These are phyloP conservation scores for Campopleginae sp. DNA, from an alignment of 2,888 invertebrate genomes.

Conservation along the genomic window DNA sequence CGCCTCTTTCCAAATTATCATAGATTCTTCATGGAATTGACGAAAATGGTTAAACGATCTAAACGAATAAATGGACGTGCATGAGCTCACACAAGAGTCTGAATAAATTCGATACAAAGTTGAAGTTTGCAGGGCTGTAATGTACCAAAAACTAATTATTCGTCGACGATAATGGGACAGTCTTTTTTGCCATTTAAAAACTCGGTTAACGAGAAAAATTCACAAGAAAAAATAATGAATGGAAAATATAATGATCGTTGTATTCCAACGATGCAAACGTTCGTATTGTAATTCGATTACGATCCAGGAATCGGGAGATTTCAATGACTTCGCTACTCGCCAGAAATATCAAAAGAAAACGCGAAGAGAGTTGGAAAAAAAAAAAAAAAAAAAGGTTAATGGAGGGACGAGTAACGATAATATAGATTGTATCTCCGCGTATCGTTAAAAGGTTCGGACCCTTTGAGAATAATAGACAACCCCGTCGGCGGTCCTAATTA, in stretches of 20 bases:
- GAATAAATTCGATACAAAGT: too few species aligned
- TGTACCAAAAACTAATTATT: too few species aligned
- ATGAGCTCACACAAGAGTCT: too few species aligned
- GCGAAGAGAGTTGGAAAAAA: constrained; percentile 3
- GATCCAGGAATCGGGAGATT: constrained; percentile 19
- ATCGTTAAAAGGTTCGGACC: constrained; percentile 4
- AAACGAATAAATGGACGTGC: too few species aligned
- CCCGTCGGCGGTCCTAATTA: constrained; percentile 23
- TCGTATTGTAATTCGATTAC: neutral
- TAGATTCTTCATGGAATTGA: neutral
- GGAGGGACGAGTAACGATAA: constrained; percentile 12
- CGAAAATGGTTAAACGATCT: neutral
- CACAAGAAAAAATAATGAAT: too few species aligned
- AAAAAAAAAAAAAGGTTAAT: constrained; percentile 31
- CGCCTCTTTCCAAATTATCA: neutral
- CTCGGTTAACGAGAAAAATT: too few species aligned
- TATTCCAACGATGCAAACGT: too few species aligned
- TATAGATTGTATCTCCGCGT: neutral
- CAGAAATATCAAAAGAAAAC: neutral
- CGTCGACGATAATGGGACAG: too few species aligned
- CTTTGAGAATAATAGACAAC: neutral
- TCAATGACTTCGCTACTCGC: constrained; percentile 36
- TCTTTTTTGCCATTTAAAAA: too few species aligned
- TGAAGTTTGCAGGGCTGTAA: too few species aligned
- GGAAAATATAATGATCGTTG: too few species aligned